A percentile compares a stretch with the other conserved stretches of the same genome.
Conservation (phyloP, 2,113 vertebrate genomes). For the Cisticola juncidis region DNA sequence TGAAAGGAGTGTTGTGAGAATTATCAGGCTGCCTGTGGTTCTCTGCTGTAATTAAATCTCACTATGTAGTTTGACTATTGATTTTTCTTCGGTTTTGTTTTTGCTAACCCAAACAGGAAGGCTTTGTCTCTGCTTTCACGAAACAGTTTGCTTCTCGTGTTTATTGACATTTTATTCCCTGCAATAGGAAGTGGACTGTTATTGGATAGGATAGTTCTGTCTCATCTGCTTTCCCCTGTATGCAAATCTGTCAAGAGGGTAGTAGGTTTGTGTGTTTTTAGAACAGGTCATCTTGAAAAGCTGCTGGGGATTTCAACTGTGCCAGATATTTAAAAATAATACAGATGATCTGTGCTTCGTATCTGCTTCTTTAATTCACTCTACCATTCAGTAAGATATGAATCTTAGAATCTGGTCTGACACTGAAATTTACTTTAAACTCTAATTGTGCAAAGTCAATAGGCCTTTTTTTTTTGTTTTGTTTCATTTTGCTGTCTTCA, state of each 20-base stretch:
- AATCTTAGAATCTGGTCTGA: neutral
- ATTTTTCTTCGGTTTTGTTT: constrained; percentile 6
- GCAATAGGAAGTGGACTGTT: neutral
- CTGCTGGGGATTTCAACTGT: constrained; percentile 18
- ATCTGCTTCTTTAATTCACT: neutral
- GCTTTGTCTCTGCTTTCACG: neutral
- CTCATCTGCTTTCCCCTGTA: neutral
- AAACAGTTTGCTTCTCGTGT: neutral
- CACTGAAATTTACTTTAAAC: neutral
- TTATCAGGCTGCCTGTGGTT: neutral
- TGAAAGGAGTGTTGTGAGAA: neutral
- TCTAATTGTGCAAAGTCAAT: neutral
- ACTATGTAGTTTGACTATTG: neutral
- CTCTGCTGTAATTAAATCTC: constrained; percentile 37
- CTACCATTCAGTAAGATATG: accelerated
- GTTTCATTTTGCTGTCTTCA: neutral
- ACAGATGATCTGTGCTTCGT: neutral
- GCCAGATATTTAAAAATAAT: constrained; percentile 27
- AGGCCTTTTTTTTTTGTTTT: neutral
- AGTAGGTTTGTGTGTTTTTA: constrained; percentile 56
- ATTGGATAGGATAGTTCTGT: neutral
- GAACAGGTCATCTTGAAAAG: constrained; percentile 25
- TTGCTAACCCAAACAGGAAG: neutral
- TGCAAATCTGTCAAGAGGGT: constrained; percentile 10
- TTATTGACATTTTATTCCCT: constrained; percentile 9